Evolutionary conservation across 2,888 invertebrate genomes (phyloP).

Genomic region (Drosophila suboccidentalis): DNA sequence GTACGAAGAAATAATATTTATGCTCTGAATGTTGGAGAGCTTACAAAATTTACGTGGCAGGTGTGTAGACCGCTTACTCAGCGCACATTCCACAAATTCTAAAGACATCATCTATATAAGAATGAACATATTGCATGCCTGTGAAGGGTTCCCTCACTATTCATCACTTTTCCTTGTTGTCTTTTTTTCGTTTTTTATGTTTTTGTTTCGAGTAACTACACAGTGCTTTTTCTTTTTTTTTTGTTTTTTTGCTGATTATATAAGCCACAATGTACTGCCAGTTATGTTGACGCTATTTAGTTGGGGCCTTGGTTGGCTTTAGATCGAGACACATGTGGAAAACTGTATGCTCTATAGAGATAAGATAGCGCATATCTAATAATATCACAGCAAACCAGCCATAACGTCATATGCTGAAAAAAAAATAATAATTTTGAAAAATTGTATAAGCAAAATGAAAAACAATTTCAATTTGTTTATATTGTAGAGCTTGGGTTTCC

Average conservation of each 20-base stretch:
- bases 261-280: conserved; percentile 58
- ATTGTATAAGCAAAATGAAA: conserved; percentile 6
- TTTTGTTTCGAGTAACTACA: neutral
- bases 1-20: conserved; percentile 50
- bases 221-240: conserved; percentile 3
- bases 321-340: conserved; percentile 15
- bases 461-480: conserved; percentile 44
- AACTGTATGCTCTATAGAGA: conserved; percentile 66
- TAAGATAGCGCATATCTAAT: conserved; percentile 79
- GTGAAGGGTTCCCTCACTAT: conserved; percentile 24
- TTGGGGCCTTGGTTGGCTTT: conserved; percentile 57
- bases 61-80: conserved; percentile 60
- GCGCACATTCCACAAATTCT: conserved; percentile 64
- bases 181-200: neutral
- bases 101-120: conserved; percentile 60
- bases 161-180: conserved; percentile 1
- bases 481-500: conserved; percentile 44
- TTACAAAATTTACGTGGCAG: conserved; percentile 74
- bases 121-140: conserved; percentile 13
- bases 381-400: conserved; percentile 60
- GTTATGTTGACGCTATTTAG: conserved; percentile 32
- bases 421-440: conserved; percentile 4
- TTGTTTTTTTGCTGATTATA: conserved; percentile 60
- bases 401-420: conserved; percentile 67
- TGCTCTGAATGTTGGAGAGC: conserved; percentile 62